Percentiles rank a stretch among this genome's conserved stretches.
Conservation (phyloP, 64 coral and sea anemone species). For the Dendrophyllia cribrosa region DNA sequence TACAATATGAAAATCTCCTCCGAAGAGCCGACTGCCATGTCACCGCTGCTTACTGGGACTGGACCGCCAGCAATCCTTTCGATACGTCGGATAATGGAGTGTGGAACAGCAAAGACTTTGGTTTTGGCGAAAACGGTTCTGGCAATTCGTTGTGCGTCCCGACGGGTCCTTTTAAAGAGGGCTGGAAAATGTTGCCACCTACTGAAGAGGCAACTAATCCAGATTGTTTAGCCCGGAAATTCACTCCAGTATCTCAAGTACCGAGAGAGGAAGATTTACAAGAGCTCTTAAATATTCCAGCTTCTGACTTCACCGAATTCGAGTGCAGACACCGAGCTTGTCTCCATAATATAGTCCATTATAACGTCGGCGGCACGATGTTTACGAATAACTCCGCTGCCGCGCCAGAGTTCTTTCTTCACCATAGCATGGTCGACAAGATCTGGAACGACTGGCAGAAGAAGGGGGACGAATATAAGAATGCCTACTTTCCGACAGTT, state of each 20-base stretch:
- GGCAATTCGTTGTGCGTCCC: not conserved
- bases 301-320: conserved; percentile 1
- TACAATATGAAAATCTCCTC: not conserved
- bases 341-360: not conserved
- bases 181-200: not conserved
- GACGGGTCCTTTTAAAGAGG: conserved; percentile 23
- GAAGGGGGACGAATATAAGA: too few species aligned
- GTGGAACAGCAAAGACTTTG: conserved; percentile 2
- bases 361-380: too few species aligned
- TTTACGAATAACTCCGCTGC: too few species aligned
- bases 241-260: not conserved
- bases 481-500: too few species aligned
- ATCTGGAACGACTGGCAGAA: too few species aligned
- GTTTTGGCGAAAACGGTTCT: not conserved
- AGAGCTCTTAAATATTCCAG: not conserved
- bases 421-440: too few species aligned
- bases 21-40: not conserved
- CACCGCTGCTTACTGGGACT: conserved; percentile 29
- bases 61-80: not conserved
- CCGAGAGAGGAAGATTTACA: not conserved
- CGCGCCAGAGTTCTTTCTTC: too few species aligned
- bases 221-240: not conserved
- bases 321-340: not conserved
- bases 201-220: not conserved
- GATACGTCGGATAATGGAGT: not conserved